Evolutionary conservation across 2,888 invertebrate species (phyloP).

Genomic region (Lacanobia wlatinum): DNA sequence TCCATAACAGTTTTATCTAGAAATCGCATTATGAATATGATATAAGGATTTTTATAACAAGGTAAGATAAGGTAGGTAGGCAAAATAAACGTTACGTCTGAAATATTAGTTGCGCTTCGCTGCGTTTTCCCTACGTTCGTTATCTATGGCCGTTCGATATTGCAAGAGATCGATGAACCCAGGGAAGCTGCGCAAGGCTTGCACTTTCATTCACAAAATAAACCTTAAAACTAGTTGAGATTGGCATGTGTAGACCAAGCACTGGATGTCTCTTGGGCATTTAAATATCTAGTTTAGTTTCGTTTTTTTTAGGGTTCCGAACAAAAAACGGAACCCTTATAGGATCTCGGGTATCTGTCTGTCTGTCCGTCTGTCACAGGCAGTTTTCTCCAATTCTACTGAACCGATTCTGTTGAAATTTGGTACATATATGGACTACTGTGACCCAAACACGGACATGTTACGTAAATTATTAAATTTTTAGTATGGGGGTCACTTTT

Average conservation of each 20-base stretch:
- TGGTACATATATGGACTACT: no score
- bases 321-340: no score
- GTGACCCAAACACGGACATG: no score
- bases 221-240: background rate
- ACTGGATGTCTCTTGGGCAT: background rate
- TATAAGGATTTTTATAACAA: conserved; percentile 32
- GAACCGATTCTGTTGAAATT: no score
- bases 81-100: conserved; percentile 1
- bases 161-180: conserved; percentile 16
- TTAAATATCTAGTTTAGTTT: background rate
- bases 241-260: background rate
- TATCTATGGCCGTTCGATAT: conserved; percentile 2
- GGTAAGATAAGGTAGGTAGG: background rate
- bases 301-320: no score
- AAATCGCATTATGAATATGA: conserved; percentile 24
- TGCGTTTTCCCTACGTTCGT: background rate
- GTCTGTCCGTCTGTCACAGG: no score
- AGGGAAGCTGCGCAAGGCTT: background rate
- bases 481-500: no score
- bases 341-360: no score
- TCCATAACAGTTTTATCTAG: conserved; percentile 22
- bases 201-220: background rate
- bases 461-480: no score
- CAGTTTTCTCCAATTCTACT: no score
- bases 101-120: background rate